These are phyloP conservation scores for Rhopalosiphum nymphaeae DNA, from an alignment of 2,888 invertebrate genomes.

Conservation along the genomic window DNA sequence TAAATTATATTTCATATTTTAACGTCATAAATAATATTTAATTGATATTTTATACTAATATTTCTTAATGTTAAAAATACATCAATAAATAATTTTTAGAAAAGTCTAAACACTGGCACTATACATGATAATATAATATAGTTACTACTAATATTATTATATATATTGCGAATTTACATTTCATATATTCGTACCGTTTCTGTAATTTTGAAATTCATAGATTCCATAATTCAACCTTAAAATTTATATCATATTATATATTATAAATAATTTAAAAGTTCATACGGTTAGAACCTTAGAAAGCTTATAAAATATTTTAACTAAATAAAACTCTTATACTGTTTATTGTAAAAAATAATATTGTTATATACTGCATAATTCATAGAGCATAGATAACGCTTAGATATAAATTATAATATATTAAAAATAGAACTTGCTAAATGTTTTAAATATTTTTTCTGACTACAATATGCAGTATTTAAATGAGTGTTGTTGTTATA, in stretches of 20 bases:
- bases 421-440: background rate
- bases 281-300: background rate
- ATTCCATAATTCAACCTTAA: conserved; percentile 2
- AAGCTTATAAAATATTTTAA: background rate
- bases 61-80: background rate
- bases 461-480: background rate
- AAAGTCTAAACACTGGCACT: background rate
- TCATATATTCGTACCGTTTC: too few relatives aligned
- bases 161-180: background rate
- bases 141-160: background rate
- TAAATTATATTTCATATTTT: background rate
- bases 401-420: background rate
- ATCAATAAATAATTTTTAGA: background rate
- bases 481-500: background rate
- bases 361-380: background rate
- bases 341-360: background rate
- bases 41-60: background rate
- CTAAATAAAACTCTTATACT: background rate
- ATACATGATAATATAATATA: background rate
- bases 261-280: background rate
- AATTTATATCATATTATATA: background rate
- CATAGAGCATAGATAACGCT: background rate
- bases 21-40: background rate
- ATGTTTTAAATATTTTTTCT: background rate
- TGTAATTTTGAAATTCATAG: background rate